Evolutionary conservation across 1,140 invertebrate genomes (phyloP).

Genomic region (Metopolophium dirhodum): DNA sequence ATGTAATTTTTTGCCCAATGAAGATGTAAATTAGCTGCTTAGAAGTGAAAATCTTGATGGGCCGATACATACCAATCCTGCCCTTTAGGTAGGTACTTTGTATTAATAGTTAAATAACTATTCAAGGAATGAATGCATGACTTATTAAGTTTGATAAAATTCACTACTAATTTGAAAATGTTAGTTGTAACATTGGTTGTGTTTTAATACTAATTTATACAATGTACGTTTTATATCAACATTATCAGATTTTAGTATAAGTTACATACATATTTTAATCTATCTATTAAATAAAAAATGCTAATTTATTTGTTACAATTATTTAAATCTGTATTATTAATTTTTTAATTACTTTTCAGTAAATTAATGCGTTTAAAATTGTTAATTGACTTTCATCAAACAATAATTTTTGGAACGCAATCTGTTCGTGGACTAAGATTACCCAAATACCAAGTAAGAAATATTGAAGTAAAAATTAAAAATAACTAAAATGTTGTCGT

Average conservation of each 20-base stretch:
- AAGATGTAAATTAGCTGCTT: too few species aligned
- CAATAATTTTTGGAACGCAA: slow-evolving; percentile 15
- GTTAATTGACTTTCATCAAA: slow-evolving; percentile 15
- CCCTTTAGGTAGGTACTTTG: neutral
- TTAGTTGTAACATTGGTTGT: neutral
- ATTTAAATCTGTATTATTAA: neutral
- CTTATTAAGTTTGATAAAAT: neutral
- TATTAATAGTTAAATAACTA: neutral
- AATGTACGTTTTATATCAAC: neutral
- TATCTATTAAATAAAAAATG: neutral
- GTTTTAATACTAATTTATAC: neutral
- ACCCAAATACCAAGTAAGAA: slow-evolving; percentile 49
- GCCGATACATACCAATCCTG: too few species aligned
- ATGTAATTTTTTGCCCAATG: too few species aligned
- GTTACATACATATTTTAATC: neutral
- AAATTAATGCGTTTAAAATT: slow-evolving; percentile 46
- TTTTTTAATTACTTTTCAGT: neutral
- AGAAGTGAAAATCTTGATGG: too few species aligned
- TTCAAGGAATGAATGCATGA: neutral
- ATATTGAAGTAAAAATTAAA: neutral
- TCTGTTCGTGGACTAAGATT: slow-evolving; percentile 42
- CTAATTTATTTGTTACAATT: neutral
- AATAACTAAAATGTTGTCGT: neutral
- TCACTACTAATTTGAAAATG: neutral
- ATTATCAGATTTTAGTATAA: too few species aligned